phyloP scores from a whole-genome alignment of 2,888 invertebrate genomes.

The Pardosa pseudoannulata region DNA sequence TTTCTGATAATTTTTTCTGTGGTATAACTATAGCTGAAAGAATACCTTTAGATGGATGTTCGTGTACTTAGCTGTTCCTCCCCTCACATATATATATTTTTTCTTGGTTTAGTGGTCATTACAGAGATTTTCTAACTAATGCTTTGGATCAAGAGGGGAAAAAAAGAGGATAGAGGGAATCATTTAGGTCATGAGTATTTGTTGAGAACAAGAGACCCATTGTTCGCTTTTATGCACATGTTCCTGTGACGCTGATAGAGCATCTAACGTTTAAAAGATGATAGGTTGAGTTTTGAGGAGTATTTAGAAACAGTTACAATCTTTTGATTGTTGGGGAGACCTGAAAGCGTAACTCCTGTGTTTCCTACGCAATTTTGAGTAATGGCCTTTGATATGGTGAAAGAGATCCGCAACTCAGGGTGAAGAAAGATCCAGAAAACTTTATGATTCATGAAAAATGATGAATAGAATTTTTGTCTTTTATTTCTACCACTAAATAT shows the following conservation, averaged over 20 bases:
- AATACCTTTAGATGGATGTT: constrained; percentile 13
- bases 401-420: no score
- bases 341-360: no score
- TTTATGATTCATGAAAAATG: no score
- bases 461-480: no score
- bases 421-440: no score
- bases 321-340: not conserved
- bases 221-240: constrained; percentile 29
- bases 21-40: constrained; percentile 21
- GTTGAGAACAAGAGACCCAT: constrained; percentile 39
- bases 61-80: constrained; percentile 22
- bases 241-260: not conserved
- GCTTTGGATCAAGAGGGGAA: constrained; percentile 13
- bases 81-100: constrained; percentile 9
- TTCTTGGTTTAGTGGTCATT: constrained; percentile 38
- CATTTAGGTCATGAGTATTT: constrained; percentile 38
- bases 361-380: no score
- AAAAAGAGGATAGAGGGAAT: constrained; percentile 28
- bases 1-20: constrained; percentile 28
- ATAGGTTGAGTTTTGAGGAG: not conserved
- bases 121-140: constrained; percentile 40
- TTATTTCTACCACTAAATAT: no score
- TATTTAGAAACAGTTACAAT: not conserved
- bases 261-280: not conserved
- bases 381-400: no score